Evolutionary conservation across 1,140 invertebrate species (phyloP), one percentile per base, ranked within the genome.

Genomic region (Penaeus chinensis): DNA sequence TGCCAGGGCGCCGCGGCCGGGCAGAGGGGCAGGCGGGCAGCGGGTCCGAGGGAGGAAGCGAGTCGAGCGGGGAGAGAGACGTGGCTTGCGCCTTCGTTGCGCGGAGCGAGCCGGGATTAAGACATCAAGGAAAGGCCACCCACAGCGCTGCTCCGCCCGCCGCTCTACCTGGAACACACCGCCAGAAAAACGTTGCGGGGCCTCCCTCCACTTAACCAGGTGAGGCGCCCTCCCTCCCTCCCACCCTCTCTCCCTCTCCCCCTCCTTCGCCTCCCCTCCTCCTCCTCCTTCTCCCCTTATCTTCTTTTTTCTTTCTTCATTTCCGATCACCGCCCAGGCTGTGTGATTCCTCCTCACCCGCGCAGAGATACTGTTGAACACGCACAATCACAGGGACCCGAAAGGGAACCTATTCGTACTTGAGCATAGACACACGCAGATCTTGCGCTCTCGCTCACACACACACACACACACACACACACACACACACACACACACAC

Each of bases 101-200:
- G 47, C 42, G 60, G 71, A 63, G 74, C 20, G 77, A 27, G 71
- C 61, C 85, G 24, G 85, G 89, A 90, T 90, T 87, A 88, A 90
- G 89, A 88, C 89, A 85, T 90, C 89, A 88, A 80, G 82, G 62
- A 62, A 47, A 37, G 89, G n/a, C 89, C 89, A 90, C 89, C 85
- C 89, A 90, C 74, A 69, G 65, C 19, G 85, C 77, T 22, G 37
- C n/a, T 62, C 80, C 76, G 71, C 80, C 81, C 60, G 80, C 76
- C 81, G 32, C 89, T 65, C 89, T 62, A 71, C 89, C 83, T 81
- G 85, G 69, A 84, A 84, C 74, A 82, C 47, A 71, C 79, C 69
- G 66, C 85, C 85, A 87, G 77, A 86, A 86, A 86, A 86, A 86
- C 84, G 77, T 54, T 47, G 47, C n/a, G 66, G 81, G 71, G 81